Evolutionary conservation across 2,113 vertebrate genomes (phyloP).

Genomic region (Calidris pygmaea): DNA sequence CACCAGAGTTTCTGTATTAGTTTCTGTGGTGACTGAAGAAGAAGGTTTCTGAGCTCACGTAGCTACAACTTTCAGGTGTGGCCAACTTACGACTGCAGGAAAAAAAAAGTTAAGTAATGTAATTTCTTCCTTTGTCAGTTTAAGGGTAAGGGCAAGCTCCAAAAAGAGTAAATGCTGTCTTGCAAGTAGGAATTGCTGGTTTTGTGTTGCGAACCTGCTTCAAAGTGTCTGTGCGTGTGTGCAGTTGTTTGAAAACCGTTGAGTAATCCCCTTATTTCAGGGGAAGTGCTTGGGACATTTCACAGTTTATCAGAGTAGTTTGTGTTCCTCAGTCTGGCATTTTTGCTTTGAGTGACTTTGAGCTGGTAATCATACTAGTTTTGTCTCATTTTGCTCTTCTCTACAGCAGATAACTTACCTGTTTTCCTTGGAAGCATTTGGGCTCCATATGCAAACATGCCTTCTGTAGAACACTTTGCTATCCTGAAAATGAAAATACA

Average conservation of each 20-base stretch:
- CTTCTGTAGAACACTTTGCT: neutral
- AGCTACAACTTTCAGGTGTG: conserved; percentile 1
- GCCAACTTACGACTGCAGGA: neutral
- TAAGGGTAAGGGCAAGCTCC: neutral
- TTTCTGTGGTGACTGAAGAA: conserved; percentile 27
- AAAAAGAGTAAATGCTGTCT: fast-evolving
- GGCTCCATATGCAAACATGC: neutral
- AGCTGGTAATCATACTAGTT: neutral
- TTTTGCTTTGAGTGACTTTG: neutral
- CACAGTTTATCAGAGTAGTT: neutral
- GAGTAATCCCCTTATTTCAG: neutral
- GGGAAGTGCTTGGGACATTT: neutral
- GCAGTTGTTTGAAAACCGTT: neutral
- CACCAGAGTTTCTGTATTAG: neutral
- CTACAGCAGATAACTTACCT: neutral
- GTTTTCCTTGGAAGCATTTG: neutral
- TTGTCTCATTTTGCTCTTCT: neutral
- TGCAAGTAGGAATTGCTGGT: neutral
- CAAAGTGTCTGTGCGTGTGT: neutral
- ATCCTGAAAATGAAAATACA: neutral
- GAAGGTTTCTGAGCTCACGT: neutral
- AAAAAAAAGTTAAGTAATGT: neutral
- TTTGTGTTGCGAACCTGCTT: neutral
- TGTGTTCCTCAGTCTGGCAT: neutral
- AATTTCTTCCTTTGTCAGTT: neutral